These are phyloP conservation scores for Merodon equestris DNA, from an alignment of 2,888 invertebrate species.

Conservation along the genomic window DNA sequence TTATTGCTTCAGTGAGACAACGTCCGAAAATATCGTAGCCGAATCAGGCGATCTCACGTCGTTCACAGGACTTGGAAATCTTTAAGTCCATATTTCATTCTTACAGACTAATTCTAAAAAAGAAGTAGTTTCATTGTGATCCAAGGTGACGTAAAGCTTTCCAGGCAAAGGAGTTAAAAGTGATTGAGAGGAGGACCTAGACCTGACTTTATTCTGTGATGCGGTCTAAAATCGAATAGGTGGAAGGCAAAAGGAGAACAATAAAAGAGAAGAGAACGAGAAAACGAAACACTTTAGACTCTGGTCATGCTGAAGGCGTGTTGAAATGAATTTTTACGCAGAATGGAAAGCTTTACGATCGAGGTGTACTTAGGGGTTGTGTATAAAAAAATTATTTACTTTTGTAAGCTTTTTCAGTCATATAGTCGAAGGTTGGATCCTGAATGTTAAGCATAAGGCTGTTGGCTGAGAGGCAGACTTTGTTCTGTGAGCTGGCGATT, in stretches of 20 bases:
- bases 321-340: slow-evolving; percentile 37
- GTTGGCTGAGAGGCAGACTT: slow-evolving; percentile 94
- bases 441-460: slow-evolving; percentile 98
- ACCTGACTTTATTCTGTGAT: slow-evolving; percentile 44
- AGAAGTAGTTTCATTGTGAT: slow-evolving; percentile 17
- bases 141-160: slow-evolving; percentile 40
- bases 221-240: slow-evolving; percentile 30
- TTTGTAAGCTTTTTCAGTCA: slow-evolving; percentile 88
- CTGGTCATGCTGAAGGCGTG: no score
- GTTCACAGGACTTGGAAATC: no score
- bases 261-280: slow-evolving; percentile 25
- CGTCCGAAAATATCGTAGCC: no score
- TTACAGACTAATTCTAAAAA: slow-evolving; percentile 53
- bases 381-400: slow-evolving; percentile 82
- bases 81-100: no score
- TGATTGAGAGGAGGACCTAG: background rate
- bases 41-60: no score
- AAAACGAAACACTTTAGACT: slow-evolving; percentile 49
- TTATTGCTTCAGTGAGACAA: no score
- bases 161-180: slow-evolving; percentile 20
- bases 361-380: slow-evolving; percentile 1
- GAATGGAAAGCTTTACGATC: slow-evolving; percentile 56
- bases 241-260: background rate
- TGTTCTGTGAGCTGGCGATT: slow-evolving; percentile 96
- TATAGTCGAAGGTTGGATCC: slow-evolving; percentile 94